Base-by-base conservation (phyloP, 2,797 vertebrate species). In the Sebastiscus tertius region DNA sequence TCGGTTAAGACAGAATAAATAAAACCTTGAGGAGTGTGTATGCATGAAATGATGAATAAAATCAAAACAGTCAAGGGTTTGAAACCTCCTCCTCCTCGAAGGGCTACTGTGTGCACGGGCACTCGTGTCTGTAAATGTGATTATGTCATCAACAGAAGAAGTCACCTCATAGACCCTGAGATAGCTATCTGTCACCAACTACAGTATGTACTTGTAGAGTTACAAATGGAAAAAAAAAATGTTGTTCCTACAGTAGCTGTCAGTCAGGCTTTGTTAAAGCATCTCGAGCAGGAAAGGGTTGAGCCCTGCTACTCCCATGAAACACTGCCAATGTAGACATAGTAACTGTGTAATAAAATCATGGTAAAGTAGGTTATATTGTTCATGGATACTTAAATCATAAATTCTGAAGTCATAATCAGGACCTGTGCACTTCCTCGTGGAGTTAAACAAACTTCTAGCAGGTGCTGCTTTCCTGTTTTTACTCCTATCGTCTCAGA, bases 121-220 rank as follows among this genome's bases (percentile, higher is more conserved):
- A 58, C 59, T 73, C 46, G 1, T 8, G 14, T 81, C 58, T 54
- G 65, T 33, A 72, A 72, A 64, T 67, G 55, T 8, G 71, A 66
- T 67, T 54, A 60, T 49, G 70, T 71, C 39, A 77, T 80, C 27
- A 72, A 86, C 68, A 82, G 52, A 86, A 67, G 56, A 70, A 58
- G 81, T 77, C 13, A 4, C 72, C 77, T 64, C 62, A 36, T 72
- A 65, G 58, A 88, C 77, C 91, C 91, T 88, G 89, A 94, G 88
- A 87, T 77, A 68, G 39, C 34, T 1, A 13, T 65, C 73, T 55
- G 34, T 62, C 36, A 69, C 9, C 31, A 34, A 75, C 63, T 67
- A 46, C 39, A 46, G 39, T 46, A 11, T 11, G 49, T 49, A 58
- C n/a, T 24, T 42, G 36, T n/a, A 33, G 31, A 68, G 39, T 65